Evolutionary conservation across 2,888 invertebrate genomes (phyloP).

Genomic region (Graphium colonna): DNA sequence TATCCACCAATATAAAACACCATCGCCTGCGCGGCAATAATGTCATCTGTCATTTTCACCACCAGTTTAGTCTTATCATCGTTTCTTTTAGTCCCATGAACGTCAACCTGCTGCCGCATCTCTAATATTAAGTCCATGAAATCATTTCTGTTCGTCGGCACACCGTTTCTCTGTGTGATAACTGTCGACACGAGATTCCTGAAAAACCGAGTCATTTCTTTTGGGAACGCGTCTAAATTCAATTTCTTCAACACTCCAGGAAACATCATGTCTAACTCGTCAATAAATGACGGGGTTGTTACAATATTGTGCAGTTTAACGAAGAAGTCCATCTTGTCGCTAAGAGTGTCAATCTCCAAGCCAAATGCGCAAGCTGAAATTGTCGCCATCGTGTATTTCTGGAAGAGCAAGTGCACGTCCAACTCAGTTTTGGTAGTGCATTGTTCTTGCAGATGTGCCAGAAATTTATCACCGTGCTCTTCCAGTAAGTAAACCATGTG

Average conservation of each 20-base stretch:
- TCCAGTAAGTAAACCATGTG: conserved; percentile 1
- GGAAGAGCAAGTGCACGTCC: conserved; percentile 37
- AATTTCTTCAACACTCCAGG: conserved; percentile 43
- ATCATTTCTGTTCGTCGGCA: conserved; percentile 41
- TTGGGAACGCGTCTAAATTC: conserved; percentile 37
- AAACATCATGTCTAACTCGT: too few species aligned
- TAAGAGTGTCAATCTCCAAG: conserved; percentile 34
- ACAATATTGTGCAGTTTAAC: conserved; percentile 1
- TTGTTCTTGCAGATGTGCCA: neutral
- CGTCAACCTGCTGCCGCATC: conserved; percentile 37
- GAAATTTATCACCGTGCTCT: conserved; percentile 2
- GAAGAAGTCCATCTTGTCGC: conserved; percentile 10
- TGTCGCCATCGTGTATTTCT: conserved; percentile 40
- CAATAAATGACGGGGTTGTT: neutral
- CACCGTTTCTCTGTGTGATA: conserved; percentile 38
- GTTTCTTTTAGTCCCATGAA: conserved; percentile 30
- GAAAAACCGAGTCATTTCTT: conserved; percentile 33
- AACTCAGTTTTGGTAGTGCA: conserved; percentile 32
- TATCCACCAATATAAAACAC: conserved; percentile 65
- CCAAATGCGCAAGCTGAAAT: conserved; percentile 42
- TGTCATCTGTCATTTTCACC: conserved; percentile 43
- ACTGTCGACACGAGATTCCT: conserved; percentile 35
- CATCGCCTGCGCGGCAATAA: conserved; percentile 59
- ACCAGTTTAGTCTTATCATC: conserved; percentile 28
- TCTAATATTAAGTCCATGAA: conserved; percentile 51